Evolutionary conservation across 2,888 invertebrate genomes (phyloP), one percentile per base, ranked within the genome.

Genomic region (Atherix ibis): DNA sequence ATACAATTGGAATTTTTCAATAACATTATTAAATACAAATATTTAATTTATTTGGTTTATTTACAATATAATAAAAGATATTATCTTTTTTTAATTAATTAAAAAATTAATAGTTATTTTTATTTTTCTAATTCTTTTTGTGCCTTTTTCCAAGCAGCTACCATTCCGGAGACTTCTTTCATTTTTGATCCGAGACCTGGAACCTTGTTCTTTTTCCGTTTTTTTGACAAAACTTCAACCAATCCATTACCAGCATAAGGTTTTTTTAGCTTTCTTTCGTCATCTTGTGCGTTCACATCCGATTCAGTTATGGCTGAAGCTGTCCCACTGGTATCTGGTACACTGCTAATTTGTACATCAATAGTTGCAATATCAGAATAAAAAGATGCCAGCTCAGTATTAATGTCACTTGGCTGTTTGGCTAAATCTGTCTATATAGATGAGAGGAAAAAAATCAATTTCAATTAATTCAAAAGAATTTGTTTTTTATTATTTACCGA

Each of bases 71-170:
- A 22, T 8, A 22, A 8, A 22, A 5, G 5, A 14, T 14, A 15
- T 9, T 10, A 29, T n/a, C 24, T 13, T 19, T 22, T 28, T 18
- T 35, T 24, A 38, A 22, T 22, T 10, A 8, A 22, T 22, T 8
- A 22, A 22, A 8, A 22, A 5, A 13, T 28, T 14, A 15, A 13
- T 10, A 29, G n/a, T 29, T 13, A 28, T 22, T 28, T 18, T 35
- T 24, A 38, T 22, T 33, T 32, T 14, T 22, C 40, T 22, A 50
- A 54, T 44, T 70, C 67, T 42, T 68, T 65, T 51, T 76, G 74
- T 27, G 74, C 72, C 47, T 70, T 71, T 53, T 76, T 73, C 78
- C 78, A 78, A 46, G 77, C 77, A 34, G 75, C 73, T 1, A 78
- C 76, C 49, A 77, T 61, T 27, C 70, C 68, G 2, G 75, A 71